Percentiles rank a stretch among this genome's conserved stretches.
Evolutionary conservation across 2,113 vertebrate genomes (phyloP).

Genomic region (Rhadina sibilatrix): DNA sequence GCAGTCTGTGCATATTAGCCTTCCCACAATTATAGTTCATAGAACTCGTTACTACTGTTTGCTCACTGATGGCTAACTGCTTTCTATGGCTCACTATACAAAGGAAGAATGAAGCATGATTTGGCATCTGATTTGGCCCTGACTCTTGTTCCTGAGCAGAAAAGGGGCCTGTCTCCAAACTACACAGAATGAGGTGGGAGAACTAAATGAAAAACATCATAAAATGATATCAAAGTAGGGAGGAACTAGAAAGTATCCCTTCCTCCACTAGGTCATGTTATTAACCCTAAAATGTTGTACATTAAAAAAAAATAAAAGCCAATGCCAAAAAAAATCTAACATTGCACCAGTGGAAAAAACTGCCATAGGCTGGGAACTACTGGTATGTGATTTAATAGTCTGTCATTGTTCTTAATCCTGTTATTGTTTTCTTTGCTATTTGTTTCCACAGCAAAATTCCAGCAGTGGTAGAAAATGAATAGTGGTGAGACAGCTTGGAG

Average conservation of each 20-base stretch:
- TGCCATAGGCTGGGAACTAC: slow-evolving; percentile 8
- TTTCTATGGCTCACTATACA: background rate
- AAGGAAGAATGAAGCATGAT: background rate
- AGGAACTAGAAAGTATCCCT: background rate
- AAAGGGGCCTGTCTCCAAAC: background rate
- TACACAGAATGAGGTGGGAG: background rate
- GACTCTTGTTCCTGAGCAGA: background rate
- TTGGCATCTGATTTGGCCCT: background rate
- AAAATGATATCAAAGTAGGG: background rate
- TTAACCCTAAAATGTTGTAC: background rate
- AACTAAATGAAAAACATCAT: background rate
- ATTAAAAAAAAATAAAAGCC: background rate
- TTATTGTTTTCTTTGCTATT: slow-evolving; percentile 56
- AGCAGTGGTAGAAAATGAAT: slow-evolving; percentile 7
- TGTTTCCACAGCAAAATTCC: slow-evolving; percentile 59
- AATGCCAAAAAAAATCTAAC: background rate
- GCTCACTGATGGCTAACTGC: background rate
- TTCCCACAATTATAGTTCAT: background rate
- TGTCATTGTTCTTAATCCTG: slow-evolving; percentile 54
- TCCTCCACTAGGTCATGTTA: background rate
- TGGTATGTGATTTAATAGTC: slow-evolving; percentile 15
- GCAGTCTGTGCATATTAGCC: background rate
- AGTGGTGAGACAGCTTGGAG: background rate
- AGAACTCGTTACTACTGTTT: background rate
- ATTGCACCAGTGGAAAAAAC: background rate